Evolutionary conservation across 2,888 invertebrate genomes (phyloP).

Genomic region (Agrotis segetum): DNA sequence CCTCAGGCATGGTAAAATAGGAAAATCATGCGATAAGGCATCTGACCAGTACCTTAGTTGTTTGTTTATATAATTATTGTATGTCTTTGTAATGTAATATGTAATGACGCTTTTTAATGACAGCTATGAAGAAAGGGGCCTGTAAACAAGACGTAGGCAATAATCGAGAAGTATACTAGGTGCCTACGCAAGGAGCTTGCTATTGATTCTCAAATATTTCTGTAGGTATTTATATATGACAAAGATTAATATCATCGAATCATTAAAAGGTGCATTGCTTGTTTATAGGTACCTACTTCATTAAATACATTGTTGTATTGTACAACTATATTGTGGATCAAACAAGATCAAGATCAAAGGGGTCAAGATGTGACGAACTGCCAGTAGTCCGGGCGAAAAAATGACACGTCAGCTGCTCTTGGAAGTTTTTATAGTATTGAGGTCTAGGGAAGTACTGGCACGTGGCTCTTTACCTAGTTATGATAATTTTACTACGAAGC

Average conservation of each 20-base stretch:
- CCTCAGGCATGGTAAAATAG: too few species aligned
- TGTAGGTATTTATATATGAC: too few species aligned
- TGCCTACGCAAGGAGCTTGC: neutral
- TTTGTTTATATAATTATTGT: conserved; percentile 26
- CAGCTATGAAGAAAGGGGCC: neutral
- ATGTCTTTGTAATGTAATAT: conserved; percentile 18
- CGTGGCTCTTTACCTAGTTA: conserved; percentile 67
- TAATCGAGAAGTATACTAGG: neutral
- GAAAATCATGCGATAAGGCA: too few species aligned
- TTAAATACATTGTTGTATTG: conserved; percentile 19
- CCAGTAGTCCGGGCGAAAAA: neutral
- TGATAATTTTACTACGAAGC: conserved; percentile 88
- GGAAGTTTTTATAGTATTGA: neutral
- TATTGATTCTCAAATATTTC: too few species aligned
- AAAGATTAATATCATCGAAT: neutral
- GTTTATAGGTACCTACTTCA: neutral
- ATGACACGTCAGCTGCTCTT: neutral
- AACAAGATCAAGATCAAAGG: conserved; percentile 1
- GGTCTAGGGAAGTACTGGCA: conserved; percentile 36
- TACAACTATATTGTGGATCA: neutral
- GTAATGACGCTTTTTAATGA: conserved; percentile 9
- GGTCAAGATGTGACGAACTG: neutral
- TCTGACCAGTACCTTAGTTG: neutral
- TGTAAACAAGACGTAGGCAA: conserved; percentile 12
- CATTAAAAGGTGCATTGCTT: neutral